These are phyloP conservation scores for Nibea coibor DNA, from an alignment of 2,113 vertebrate genomes.

Conservation along the genomic window DNA sequence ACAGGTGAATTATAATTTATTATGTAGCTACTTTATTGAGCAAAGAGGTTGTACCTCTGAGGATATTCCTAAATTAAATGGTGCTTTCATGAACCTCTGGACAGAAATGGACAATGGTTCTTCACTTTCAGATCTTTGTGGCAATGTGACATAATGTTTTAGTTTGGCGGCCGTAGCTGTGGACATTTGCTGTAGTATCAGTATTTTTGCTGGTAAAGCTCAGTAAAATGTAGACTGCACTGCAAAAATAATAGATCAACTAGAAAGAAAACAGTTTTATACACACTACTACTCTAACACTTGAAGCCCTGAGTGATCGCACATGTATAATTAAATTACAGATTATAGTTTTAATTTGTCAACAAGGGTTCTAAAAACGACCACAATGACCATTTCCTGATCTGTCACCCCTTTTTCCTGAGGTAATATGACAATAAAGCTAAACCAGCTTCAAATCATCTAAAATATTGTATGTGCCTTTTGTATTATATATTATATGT, in stretches of 20 bases:
- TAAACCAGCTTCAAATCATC: background rate
- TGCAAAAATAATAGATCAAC: background rate
- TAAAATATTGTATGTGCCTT: background rate
- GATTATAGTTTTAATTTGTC: background rate
- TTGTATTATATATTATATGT: background rate
- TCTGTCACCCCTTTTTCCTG: too few species aligned
- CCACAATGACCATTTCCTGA: background rate
- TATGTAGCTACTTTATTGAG: constrained; percentile 9
- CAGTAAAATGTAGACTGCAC: background rate
- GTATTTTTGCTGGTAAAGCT: background rate
- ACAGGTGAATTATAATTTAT: background rate
- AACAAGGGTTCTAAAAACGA: background rate
- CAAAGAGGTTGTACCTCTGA: background rate
- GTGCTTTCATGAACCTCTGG: background rate
- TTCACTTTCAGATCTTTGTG: background rate
- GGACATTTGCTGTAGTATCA: background rate
- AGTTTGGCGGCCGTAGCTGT: background rate
- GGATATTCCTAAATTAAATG: background rate
- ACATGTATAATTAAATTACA: background rate
- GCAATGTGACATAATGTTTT: background rate
- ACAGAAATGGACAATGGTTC: background rate
- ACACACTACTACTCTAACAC: background rate
- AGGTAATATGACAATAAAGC: background rate
- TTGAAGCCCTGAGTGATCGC: background rate
- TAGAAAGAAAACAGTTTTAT: background rate